These are phyloP conservation scores for Trididemnum miniatum DNA, from an alignment of 23 tunicate species.

Conservation along the genomic window DNA sequence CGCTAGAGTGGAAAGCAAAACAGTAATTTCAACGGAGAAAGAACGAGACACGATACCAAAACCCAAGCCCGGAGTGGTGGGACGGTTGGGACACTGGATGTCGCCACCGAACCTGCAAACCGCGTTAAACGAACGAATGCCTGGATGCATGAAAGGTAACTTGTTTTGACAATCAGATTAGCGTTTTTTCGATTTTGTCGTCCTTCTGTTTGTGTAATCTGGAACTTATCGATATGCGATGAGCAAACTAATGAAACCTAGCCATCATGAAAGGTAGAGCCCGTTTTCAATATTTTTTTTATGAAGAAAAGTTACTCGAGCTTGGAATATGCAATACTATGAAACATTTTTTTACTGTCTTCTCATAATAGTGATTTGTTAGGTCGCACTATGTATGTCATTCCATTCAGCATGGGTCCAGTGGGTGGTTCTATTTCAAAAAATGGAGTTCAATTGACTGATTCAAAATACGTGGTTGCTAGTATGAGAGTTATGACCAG, in stretches of 20 bases:
- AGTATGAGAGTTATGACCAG: conserved; percentile 98
- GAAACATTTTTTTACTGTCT: not conserved
- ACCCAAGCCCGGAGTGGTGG: conserved; percentile 80
- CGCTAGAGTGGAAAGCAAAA: conserved; percentile 97
- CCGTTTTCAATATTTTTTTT: too few relatives aligned
- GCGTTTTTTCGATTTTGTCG: too few relatives aligned
- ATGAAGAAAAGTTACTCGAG: too few relatives aligned
- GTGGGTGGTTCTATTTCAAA: conserved; percentile 93
- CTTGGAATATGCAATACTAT: too few relatives aligned
- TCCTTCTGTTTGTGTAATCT: too few relatives aligned
- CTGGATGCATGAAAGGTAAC: conserved; percentile 99
- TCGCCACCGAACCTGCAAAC: conserved; percentile 60
- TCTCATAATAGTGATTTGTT: not conserved
- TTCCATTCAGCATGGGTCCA: conserved; percentile 99
- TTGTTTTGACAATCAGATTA: too few relatives aligned
- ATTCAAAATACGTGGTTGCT: conserved; percentile 90
- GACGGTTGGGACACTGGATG: conserved; percentile 93
- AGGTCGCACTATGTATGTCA: conserved; percentile 99
- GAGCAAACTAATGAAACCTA: too few relatives aligned
- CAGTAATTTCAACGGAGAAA: conserved; percentile 80
- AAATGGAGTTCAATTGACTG: conserved; percentile 94
- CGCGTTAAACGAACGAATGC: conserved; percentile 78
- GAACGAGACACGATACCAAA: conserved; percentile 92
- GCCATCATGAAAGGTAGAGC: too few relatives aligned
- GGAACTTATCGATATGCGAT: too few relatives aligned